Evolutionary conservation across 2,797 vertebrate genomes (phyloP), one percentile per base, ranked within the genome.

Genomic region (Sebastes paucispinis): DNA sequence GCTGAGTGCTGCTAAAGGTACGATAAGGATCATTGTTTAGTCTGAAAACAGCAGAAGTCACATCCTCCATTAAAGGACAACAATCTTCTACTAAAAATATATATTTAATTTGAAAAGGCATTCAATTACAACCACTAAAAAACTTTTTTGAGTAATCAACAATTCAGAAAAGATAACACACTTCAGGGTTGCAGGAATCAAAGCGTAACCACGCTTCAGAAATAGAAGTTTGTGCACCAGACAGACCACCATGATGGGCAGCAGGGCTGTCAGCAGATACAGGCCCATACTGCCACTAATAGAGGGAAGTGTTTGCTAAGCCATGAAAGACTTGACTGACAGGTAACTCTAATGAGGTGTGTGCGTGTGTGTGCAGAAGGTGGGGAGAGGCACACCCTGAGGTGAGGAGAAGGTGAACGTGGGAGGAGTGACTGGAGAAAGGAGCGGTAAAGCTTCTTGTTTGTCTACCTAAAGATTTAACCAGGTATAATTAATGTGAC

Each of bases 321-420:
- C 83, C 83, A 58, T 86, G 92, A 93, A 83, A 89, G 89, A 90
- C 69, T 25, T 90, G 91, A 89, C 81, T 88, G 91, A 92, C 91
- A 90, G 87, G 78, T 88, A 90, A 88, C 87, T 83, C 79, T 93
- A 91, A 94, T 92, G 91, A 92, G 73, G 22, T 60, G 55, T 70
- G 67, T 25, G 22, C 3, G 75, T 34, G 67, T 52, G 83, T 83
- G 70, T 75, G 31, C 16, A 60, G 43, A 60, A 24, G 67, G 54
- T 50, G 59, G 22, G 18, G 62, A 14, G 59, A 69, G 85, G 82
- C 90, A 87, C 90, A 83, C 90, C 89, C 85, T 81, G 76, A 73
- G 70, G 47, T 65, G 67, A 75, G 36, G 55, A 20, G 34, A 39
- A 54, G 55, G 77, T 70, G 14, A 60, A 55, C 6, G 7, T 27